Evolutionary conservation across 2,797 vertebrate species (phyloP).

Genomic region (Acipenser ruthenus): DNA sequence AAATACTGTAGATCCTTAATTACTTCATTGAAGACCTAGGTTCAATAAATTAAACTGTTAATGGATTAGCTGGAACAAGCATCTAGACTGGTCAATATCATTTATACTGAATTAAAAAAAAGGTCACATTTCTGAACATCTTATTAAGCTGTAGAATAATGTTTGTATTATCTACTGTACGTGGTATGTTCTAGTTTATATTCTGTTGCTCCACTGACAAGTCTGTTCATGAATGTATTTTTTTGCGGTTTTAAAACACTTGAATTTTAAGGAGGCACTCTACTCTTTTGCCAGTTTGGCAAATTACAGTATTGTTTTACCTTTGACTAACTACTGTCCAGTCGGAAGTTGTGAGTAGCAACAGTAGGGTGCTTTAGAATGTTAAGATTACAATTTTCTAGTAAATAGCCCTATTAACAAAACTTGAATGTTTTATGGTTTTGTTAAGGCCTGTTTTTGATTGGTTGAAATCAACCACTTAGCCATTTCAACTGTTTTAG

Average conservation of each 20-base stretch:
- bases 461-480: too few species aligned
- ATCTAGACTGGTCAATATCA: neutral
- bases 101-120: neutral
- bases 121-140: neutral
- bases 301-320: constrained; percentile 1
- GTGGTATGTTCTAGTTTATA: neutral
- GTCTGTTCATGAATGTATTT: constrained; percentile 11
- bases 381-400: neutral
- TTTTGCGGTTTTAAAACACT: neutral
- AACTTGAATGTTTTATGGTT: neutral
- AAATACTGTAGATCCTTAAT: too few species aligned
- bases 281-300: too few species aligned
- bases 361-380: neutral
- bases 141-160: neutral
- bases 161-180: neutral
- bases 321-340: neutral
- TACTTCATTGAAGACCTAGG: neutral
- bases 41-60: too few species aligned
- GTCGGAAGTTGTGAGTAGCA: neutral
- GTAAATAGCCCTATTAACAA: neutral
- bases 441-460: too few species aligned
- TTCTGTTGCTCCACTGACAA: constrained; percentile 5
- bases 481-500: too few species aligned
- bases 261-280: too few species aligned
- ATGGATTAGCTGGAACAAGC: neutral